Base-by-base conservation (phyloP, 2,113 vertebrate genomes). In the Thermophis baileyi region DNA sequence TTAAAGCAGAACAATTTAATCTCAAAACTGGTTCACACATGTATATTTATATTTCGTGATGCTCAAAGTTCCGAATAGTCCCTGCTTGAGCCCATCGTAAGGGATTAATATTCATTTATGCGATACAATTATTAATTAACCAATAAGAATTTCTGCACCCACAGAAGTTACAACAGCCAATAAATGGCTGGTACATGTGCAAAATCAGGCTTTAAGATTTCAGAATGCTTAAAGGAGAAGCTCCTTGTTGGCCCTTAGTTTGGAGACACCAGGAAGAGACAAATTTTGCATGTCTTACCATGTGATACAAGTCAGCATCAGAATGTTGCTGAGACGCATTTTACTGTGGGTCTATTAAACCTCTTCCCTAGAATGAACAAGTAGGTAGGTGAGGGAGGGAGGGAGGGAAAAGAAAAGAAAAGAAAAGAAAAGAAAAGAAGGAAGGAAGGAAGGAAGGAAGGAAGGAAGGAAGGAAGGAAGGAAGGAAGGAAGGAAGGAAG, bases 311-410 rank as follows among this genome's bases (percentile, higher is more conserved):
- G 90, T 91, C 85, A 95, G 91, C 89, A 95, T 94, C 91, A 18
- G 49, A 95, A 95, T 95, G 95, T 94, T 93, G 93, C 51, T 95
- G 44, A 94, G 93, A 57, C 1, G 93, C 0, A 18, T 91, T 96
- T 57, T 97, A 97, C 49, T 97, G 95, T 94, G 96, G 94, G 46
- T 95, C 96, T 97, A 97, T 92, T 96, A 97, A 95, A 87, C 94
- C 91, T 97, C 94, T 93, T 94, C 55, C 96, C 97, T 97, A 44
- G 92, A 97, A 95, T 94, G 90, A 95, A 90, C 55, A 81, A 81
- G 18, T 35, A 40, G 35, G 69, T 22, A 40, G 69, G 69, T 22
- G 35, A 40, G 69, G 69, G 18, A 74, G n/a, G n/a, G 6, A 69
- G 63, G 60, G 12, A 63, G 60, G 60, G 10, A 63, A n/a, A n/a